Evolutionary conservation across 2,888 invertebrate species (phyloP).

Genomic region (Loripinus fragilis): DNA sequence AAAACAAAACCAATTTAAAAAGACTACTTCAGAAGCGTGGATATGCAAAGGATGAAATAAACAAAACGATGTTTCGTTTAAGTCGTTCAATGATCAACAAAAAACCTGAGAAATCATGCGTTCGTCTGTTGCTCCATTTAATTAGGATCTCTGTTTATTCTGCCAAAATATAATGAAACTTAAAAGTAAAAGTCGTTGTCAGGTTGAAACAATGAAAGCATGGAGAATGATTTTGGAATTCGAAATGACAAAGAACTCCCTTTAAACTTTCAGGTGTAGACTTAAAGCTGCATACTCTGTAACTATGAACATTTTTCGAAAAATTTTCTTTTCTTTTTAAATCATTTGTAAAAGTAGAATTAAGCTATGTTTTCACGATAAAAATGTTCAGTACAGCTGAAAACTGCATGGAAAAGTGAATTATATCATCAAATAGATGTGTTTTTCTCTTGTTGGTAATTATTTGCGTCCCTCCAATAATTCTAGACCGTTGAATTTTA

Average conservation of each 20-base stretch:
- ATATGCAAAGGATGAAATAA: background rate
- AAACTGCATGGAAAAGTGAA: too few species aligned
- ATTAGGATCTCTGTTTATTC: background rate
- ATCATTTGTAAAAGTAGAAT: too few species aligned
- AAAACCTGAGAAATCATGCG: background rate
- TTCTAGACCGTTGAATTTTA: too few species aligned
- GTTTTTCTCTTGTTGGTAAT: too few species aligned
- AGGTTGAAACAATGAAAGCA: conserved; percentile 8
- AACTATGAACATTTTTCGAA: too few species aligned
- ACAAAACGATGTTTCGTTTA: background rate
- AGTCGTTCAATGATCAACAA: background rate
- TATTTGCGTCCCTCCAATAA: too few species aligned
- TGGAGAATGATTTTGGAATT: background rate
- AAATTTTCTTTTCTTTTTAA: too few species aligned
- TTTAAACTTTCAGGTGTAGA: conserved; percentile 3
- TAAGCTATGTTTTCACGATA: too few species aligned
- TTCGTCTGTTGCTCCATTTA: background rate
- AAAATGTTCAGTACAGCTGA: too few species aligned
- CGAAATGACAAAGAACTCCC: conserved; percentile 1
- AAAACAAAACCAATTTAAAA: background rate
- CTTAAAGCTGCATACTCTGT: too few species aligned
- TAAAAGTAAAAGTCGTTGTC: background rate
- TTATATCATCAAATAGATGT: too few species aligned
- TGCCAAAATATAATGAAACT: conserved; percentile 6
- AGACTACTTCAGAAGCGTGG: too few species aligned